Conservation (phyloP, 2,888 invertebrate species). For the Drosophila infuscata region DNA sequence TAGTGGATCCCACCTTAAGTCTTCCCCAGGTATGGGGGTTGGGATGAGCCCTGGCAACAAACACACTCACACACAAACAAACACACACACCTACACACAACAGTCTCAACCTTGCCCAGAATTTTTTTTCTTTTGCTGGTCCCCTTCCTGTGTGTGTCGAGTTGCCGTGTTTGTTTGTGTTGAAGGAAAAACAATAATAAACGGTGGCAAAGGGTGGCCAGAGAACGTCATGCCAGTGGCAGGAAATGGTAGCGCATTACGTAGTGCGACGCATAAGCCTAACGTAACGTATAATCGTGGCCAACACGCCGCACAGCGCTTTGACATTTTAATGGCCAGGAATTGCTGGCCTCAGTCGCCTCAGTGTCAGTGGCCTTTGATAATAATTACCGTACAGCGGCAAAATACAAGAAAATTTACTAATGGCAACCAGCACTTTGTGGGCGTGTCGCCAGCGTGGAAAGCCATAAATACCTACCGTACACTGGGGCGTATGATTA, state of each 20-base stretch:
- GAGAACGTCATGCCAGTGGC: constrained; percentile 61
- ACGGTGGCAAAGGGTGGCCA: constrained; percentile 58
- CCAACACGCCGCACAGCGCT: constrained; percentile 16
- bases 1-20: constrained; percentile 33
- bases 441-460: constrained; percentile 20
- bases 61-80: background rate
- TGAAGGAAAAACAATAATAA: constrained; percentile 59
- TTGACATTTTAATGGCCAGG: constrained; percentile 54
- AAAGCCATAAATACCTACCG: constrained; percentile 13
- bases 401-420: constrained; percentile 44
- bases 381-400: constrained; percentile 52
- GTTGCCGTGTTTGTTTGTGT: constrained; percentile 55
- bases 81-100: background rate
- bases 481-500: constrained; percentile 63
- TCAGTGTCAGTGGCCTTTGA: constrained; percentile 55
- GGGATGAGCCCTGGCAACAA: background rate
- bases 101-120: constrained; percentile 19
- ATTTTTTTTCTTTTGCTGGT: constrained; percentile 23
- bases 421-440: constrained; percentile 44
- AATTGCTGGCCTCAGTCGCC: constrained; percentile 12
- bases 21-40: background rate
- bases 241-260: constrained; percentile 54
- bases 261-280: constrained; percentile 39
- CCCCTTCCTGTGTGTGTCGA: constrained; percentile 40
- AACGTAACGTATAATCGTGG: constrained; percentile 23